phyloP scores from a whole-genome alignment of 1,140 invertebrate genomes.

The Galendromus occidentalis region DNA sequence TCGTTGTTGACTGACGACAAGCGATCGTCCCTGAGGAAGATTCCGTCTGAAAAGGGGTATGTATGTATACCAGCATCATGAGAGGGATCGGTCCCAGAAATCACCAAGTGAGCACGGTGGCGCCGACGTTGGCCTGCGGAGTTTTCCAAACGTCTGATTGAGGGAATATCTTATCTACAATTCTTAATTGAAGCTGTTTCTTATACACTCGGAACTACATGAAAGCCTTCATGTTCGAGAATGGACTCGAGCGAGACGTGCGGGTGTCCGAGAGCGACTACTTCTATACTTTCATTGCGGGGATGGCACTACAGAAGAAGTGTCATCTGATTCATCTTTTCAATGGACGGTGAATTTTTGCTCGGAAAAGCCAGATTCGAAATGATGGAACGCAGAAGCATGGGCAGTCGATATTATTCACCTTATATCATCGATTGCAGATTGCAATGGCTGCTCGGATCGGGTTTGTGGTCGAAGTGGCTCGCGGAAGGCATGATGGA shows the following conservation, averaged over 20 bases:
- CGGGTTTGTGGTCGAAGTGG: neutral
- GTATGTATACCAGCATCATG: neutral
- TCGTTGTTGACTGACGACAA: neutral
- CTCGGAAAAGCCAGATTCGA: no score
- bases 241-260: neutral
- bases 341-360: no score
- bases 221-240: neutral
- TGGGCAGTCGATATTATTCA: no score
- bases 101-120: neutral
- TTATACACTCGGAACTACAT: neutral
- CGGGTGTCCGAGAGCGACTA: neutral
- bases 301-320: neutral
- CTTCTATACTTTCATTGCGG: neutral
- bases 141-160: neutral
- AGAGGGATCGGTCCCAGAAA: neutral
- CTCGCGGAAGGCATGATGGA: neutral
- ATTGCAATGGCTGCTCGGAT: neutral
- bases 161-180: neutral
- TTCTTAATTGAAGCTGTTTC: neutral
- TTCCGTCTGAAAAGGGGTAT: neutral
- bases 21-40: neutral
- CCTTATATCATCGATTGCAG: neutral
- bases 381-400: no score
- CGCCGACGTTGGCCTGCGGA: neutral
- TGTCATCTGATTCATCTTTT: neutral